Evolutionary conservation across 2,797 vertebrate genomes (phyloP).

Genomic region (Limosa lapponica): DNA sequence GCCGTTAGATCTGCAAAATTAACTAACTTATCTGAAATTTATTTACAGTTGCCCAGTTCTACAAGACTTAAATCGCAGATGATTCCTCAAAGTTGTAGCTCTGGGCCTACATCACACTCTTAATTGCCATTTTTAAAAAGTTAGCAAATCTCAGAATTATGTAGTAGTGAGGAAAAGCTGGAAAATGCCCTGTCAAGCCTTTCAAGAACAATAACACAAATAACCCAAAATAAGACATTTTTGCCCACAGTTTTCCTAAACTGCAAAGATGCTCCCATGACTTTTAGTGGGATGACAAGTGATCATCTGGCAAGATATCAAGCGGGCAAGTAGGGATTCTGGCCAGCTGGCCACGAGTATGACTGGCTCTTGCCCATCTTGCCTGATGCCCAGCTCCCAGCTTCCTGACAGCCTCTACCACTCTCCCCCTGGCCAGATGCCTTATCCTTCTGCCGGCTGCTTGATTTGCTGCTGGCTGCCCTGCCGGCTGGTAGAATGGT

Average conservation of each 20-base stretch:
- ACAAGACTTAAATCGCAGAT: neutral
- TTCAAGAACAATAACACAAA: neutral
- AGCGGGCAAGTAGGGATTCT: neutral
- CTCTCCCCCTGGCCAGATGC: neutral
- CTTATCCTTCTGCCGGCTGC: neutral
- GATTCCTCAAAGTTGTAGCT: neutral
- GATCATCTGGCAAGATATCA: neutral
- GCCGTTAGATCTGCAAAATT: neutral
- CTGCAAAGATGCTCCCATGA: neutral
- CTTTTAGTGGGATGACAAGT: neutral
- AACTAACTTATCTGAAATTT: neutral
- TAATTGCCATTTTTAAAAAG: neutral
- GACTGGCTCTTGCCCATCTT: neutral
- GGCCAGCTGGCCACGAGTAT: neutral
- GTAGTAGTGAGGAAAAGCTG: neutral
- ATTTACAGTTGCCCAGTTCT: neutral
- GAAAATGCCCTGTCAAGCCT: neutral
- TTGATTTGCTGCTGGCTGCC: neutral
- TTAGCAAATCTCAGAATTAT: neutral
- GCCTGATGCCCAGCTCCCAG: neutral
- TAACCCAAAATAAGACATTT: neutral
- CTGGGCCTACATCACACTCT: neutral
- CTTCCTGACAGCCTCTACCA: neutral
- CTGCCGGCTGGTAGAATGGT: accelerated
- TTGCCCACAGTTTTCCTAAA: neutral